Conservation (phyloP, 2,888 invertebrate species). For the Antitype chi region DNA sequence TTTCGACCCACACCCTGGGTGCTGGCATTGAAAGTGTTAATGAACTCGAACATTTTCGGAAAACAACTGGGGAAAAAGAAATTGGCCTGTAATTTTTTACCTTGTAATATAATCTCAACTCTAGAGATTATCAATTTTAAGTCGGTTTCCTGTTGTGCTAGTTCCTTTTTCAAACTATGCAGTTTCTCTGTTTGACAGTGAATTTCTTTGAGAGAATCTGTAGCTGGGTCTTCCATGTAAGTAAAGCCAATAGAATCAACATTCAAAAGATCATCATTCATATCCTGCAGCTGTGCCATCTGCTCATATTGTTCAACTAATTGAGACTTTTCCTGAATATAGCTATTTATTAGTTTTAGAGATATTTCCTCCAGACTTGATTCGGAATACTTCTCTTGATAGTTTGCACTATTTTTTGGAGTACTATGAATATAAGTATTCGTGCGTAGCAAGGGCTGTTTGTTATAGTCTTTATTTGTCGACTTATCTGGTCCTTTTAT, state of each 20-base stretch:
- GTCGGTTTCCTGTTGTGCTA: conserved; percentile 91
- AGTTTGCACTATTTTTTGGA: conserved; percentile 90
- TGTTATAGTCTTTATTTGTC: conserved; percentile 73
- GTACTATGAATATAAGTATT: conserved; percentile 93
- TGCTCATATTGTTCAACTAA: conserved; percentile 93
- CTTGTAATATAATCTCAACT: conserved; percentile 81
- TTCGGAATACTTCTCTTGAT: conserved; percentile 89
- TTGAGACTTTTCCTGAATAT: conserved; percentile 93
- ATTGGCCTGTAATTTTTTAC: conserved; percentile 64
- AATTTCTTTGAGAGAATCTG: conserved; percentile 92
- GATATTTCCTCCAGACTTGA: conserved; percentile 95
- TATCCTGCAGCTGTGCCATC: conserved; percentile 92
- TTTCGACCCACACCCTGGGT: too few species aligned
- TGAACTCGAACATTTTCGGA: too few species aligned
- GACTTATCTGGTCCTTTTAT: conserved; percentile 78
- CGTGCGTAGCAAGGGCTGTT: conserved; percentile 82
- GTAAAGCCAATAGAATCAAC: conserved; percentile 92
- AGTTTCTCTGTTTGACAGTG: conserved; percentile 92
- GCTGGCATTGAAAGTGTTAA: too few species aligned
- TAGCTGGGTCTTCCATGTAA: conserved; percentile 91
- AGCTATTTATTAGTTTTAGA: conserved; percentile 92
- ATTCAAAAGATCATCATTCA: conserved; percentile 88
- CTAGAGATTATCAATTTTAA: conserved; percentile 87
- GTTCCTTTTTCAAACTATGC: conserved; percentile 91
- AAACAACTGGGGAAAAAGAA: neutral